phyloP scores from a whole-genome alignment of 2,888 invertebrate genomes.

The Odontocerum albicorne region DNA sequence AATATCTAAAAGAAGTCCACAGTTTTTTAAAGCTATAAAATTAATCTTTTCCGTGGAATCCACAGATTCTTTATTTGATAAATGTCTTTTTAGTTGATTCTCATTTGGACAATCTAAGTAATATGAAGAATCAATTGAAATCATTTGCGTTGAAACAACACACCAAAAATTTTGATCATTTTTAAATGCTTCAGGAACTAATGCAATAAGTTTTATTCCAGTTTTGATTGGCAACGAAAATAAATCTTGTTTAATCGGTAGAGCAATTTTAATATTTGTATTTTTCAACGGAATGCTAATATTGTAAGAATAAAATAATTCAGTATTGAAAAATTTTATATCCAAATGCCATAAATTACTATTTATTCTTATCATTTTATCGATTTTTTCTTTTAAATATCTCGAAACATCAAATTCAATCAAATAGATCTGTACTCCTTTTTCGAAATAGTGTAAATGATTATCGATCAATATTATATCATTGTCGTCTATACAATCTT shows the following conservation, averaged over 20 bases:
- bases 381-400: constrained; percentile 17
- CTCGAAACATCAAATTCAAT: constrained; percentile 10
- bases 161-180: constrained; percentile 16
- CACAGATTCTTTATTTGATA: neutral
- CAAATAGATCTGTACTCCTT: constrained; percentile 5
- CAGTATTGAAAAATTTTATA: neutral
- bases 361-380: constrained; percentile 6
- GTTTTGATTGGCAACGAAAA: neutral
- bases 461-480: constrained; percentile 1
- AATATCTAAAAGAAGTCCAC: constrained; percentile 1
- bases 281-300: constrained; percentile 2
- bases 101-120: neutral
- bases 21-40: constrained; percentile 4
- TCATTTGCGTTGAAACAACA: constrained; percentile 5
- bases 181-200: constrained; percentile 9
- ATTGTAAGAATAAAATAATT: neutral
- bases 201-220: constrained; percentile 4
- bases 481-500: neutral
- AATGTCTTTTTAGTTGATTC: constrained; percentile 1
- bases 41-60: neutral
- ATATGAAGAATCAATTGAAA: constrained; percentile 10
- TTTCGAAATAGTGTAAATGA: constrained; percentile 2
- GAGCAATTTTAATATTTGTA: neutral
- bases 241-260: constrained; percentile 1
- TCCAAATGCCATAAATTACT: constrained; percentile 10